Conservation (phyloP, 2,888 invertebrate genomes). For the Brachyptera risi region DNA sequence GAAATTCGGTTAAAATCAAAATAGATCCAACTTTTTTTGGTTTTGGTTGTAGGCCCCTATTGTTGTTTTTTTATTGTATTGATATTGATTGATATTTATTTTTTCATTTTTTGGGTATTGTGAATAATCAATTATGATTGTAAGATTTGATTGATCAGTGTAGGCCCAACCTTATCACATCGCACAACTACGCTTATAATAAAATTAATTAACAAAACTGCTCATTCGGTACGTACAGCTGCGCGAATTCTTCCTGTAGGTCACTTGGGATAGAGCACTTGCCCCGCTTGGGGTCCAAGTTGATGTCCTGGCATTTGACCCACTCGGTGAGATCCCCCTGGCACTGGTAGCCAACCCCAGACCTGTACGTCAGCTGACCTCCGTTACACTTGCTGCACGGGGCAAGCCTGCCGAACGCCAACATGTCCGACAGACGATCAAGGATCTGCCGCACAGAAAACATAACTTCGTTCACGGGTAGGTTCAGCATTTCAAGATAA, state of each 20-base stretch:
- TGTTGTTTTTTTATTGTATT: too few species aligned
- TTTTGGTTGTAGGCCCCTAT: too few species aligned
- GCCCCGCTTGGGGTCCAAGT: slow-evolving; percentile 66
- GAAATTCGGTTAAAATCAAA: too few species aligned
- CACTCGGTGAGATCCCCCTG: slow-evolving; percentile 80
- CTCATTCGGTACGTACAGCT: too few species aligned
- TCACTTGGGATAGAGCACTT: slow-evolving; percentile 65
- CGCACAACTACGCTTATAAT: background rate
- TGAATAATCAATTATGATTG: too few species aligned
- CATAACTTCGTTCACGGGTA: background rate
- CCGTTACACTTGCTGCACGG: slow-evolving; percentile 74
- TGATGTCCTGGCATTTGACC: slow-evolving; percentile 76
- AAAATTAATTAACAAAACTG: too few species aligned
- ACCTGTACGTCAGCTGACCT: slow-evolving; percentile 64
- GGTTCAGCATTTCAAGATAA: background rate
- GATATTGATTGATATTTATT: too few species aligned
- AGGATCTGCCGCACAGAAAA: slow-evolving; percentile 56
- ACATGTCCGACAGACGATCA: slow-evolving; percentile 74
- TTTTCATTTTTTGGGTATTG: too few species aligned
- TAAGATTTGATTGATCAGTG: too few species aligned
- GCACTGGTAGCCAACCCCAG: slow-evolving; percentile 78
- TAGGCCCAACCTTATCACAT: background rate
- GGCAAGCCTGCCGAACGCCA: slow-evolving; percentile 81
- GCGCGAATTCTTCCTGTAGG: slow-evolving; percentile 51
- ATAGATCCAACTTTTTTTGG: too few species aligned